A percentile compares a stretch with the other conserved stretches of the same genome.
Evolutionary conservation across 2,113 vertebrate genomes (phyloP).

Genomic region (Festucalex cinctus): DNA sequence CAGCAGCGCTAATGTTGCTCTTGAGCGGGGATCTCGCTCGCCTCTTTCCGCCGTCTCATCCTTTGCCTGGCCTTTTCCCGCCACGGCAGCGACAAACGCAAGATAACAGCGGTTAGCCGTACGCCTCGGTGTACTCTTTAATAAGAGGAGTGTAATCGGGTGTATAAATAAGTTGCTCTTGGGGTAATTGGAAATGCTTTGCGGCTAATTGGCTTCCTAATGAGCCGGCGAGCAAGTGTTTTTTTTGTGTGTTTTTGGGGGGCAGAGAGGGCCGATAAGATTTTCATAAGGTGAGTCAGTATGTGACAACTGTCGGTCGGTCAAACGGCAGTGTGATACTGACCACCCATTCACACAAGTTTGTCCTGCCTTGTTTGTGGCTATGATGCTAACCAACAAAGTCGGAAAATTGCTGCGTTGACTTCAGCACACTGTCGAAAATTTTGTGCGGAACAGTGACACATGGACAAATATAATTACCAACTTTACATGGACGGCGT

Average conservation of each 20-base stretch:
- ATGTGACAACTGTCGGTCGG: too few species aligned
- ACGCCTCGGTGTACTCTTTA: not conserved
- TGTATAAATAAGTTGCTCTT: slow-evolving; percentile 7
- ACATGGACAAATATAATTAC: too few species aligned
- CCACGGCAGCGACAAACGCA: slow-evolving; percentile 20
- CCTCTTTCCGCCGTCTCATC: slow-evolving; percentile 15
- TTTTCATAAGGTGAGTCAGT: too few species aligned
- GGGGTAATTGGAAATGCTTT: slow-evolving; percentile 17
- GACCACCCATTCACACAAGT: too few species aligned
- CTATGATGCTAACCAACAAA: too few species aligned
- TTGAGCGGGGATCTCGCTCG: slow-evolving; percentile 17
- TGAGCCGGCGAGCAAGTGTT: slow-evolving; percentile 13
- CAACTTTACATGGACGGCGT: too few species aligned
- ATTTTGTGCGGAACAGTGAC: too few species aligned
- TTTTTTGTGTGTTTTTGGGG: not conserved
- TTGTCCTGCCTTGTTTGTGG: too few species aligned
- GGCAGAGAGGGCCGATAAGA: not conserved
- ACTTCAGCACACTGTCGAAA: too few species aligned
- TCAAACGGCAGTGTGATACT: too few species aligned
- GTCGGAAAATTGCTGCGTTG: too few species aligned
- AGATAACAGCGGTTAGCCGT: slow-evolving; percentile 6
- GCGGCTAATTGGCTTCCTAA: slow-evolving; percentile 20
- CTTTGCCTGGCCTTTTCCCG: slow-evolving; percentile 14
- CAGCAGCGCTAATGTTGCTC: slow-evolving; percentile 59
- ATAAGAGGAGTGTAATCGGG: slow-evolving; percentile 3